phyloP scores from a whole-genome alignment of 2,797 vertebrate species.

The Karalla daura region DNA sequence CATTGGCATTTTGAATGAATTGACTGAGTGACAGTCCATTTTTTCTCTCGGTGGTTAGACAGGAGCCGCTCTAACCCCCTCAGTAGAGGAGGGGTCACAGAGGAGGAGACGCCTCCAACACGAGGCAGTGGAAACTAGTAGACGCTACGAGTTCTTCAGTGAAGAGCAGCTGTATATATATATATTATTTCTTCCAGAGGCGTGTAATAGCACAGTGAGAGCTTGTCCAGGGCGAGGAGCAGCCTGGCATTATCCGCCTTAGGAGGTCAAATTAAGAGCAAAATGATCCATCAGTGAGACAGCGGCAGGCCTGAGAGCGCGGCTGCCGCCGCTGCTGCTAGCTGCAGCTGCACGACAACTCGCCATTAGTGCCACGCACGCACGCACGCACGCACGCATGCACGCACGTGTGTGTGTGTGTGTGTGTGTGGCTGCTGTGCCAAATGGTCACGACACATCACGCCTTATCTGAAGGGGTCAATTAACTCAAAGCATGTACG shows the following conservation, averaged over 20 bases:
- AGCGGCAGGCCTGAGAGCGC: constrained; percentile 75
- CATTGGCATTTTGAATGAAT: constrained; percentile 78
- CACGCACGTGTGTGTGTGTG: too few species aligned
- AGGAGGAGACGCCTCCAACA: constrained; percentile 13
- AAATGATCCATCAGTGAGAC: constrained; percentile 83
- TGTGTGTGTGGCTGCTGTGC: constrained; percentile 56
- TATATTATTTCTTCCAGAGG: constrained; percentile 44
- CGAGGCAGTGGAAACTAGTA: too few species aligned
- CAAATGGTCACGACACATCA: constrained; percentile 60
- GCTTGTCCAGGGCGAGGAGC: constrained; percentile 67
- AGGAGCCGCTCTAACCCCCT: constrained; percentile 23
- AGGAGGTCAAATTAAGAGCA: constrained; percentile 82
- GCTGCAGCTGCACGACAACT: constrained; percentile 54
- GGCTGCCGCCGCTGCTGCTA: constrained; percentile 74
- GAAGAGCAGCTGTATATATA: constrained; percentile 73
- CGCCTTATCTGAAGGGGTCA: constrained; percentile 34
- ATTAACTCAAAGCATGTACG: constrained; percentile 40
- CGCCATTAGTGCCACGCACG: constrained; percentile 63
- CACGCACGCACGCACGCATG: too few species aligned
- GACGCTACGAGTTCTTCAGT: constrained; percentile 59
- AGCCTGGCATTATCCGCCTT: constrained; percentile 77
- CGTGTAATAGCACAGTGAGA: constrained; percentile 69
- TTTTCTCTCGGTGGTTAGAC: constrained; percentile 55
- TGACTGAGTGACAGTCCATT: constrained; percentile 80
- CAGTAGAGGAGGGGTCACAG: background rate